Percentiles rank a stretch among this genome's conserved stretches.
Conservation (phyloP, 2,113 vertebrate genomes). For the Phalacrocorax aristotelis region DNA sequence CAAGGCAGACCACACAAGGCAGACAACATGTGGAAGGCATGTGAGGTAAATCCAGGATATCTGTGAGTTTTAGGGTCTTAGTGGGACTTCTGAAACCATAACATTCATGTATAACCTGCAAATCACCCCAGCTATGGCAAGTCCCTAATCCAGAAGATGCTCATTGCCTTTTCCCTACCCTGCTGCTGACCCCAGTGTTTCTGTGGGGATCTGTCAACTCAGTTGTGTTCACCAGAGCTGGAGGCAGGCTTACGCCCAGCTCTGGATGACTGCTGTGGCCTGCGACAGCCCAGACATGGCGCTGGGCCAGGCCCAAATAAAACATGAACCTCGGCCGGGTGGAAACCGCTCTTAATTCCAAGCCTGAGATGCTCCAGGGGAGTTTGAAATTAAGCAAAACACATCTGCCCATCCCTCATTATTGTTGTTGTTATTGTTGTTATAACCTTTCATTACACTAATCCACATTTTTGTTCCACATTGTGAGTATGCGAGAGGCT, state of each 20-base stretch:
- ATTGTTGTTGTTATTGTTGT: constrained; percentile 58
- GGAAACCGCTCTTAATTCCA: not conserved
- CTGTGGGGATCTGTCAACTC: not conserved
- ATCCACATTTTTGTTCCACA: constrained; percentile 59
- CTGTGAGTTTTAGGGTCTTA: not conserved
- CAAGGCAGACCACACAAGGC: not conserved
- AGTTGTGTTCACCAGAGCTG: accelerated
- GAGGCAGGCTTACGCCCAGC: not conserved
- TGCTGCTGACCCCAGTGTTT: not conserved
- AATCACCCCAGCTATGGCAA: accelerated
- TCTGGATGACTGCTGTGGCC: not conserved
- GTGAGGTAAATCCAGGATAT: not conserved
- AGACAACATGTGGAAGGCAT: not conserved
- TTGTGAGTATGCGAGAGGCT: constrained; percentile 33
- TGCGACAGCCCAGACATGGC: not conserved
- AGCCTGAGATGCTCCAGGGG: not conserved
- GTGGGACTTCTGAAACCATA: not conserved
- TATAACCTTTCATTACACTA: constrained; percentile 67
- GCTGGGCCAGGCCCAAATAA: not conserved
- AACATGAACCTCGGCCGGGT: not conserved
- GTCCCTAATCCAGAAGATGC: not conserved
- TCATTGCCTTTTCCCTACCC: not conserved
- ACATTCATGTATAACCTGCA: not conserved
- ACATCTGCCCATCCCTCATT: constrained; percentile 49
- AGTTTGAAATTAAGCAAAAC: constrained; percentile 29